These are phyloP conservation scores for Hemicordylus capensis DNA, from an alignment of 2,113 vertebrate genomes.

Conservation along the genomic window DNA sequence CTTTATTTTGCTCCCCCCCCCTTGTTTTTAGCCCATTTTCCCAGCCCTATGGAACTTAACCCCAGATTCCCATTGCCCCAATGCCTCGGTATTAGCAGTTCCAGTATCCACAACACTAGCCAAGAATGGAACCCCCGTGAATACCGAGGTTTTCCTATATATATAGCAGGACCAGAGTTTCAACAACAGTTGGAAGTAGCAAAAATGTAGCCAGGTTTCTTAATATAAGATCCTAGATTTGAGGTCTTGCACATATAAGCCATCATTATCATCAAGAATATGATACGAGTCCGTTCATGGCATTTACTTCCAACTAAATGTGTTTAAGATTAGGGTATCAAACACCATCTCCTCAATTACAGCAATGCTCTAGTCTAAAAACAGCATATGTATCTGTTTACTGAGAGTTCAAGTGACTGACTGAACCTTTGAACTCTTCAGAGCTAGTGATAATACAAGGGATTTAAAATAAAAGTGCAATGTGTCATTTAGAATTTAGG, in stretches of 20 bases:
- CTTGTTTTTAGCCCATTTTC: too few species aligned
- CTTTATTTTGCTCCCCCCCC: too few species aligned
- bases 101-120: too few species aligned
- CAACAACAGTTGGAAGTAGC: neutral
- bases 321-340: neutral
- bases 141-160: too few species aligned
- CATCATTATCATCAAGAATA: neutral
- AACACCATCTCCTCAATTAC: neutral
- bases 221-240: neutral
- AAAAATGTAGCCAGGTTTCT: neutral
- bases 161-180: neutral
- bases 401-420: neutral
- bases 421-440: neutral
- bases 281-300: neutral
- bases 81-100: too few species aligned
- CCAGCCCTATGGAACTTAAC: too few species aligned
- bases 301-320: neutral
- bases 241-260: neutral
- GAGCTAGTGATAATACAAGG: neutral
- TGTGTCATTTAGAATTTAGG: neutral
- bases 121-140: too few species aligned
- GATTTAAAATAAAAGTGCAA: neutral
- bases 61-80: too few species aligned
- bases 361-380: conserved; percentile 2
- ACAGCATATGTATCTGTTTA: neutral